Percentiles rank a stretch among this genome's conserved stretches.
These are phyloP conservation scores for Poecile atricapillus DNA, from an alignment of 2,113 vertebrate genomes.

Conservation along the genomic window DNA sequence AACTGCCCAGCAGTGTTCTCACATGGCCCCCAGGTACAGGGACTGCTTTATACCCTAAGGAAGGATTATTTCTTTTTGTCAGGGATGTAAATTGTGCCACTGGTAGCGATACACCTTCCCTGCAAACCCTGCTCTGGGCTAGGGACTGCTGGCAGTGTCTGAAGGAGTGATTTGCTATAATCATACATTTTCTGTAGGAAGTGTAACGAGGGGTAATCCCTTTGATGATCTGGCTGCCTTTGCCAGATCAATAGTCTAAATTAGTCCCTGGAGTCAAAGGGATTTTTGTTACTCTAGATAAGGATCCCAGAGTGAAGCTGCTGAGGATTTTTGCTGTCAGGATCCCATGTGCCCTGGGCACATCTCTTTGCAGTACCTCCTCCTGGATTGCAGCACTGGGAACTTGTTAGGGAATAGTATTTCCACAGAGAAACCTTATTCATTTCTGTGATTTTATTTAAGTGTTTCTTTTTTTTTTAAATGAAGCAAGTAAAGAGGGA, in stretches of 20 bases:
- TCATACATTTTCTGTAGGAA: background rate
- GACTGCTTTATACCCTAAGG: background rate
- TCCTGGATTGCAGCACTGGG: background rate
- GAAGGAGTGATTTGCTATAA: background rate
- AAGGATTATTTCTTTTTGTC: background rate
- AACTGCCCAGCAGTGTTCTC: background rate
- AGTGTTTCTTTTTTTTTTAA: background rate
- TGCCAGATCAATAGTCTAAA: background rate
- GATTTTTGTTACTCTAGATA: background rate
- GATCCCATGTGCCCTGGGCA: background rate
- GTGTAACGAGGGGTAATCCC: background rate
- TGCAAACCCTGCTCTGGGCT: background rate
- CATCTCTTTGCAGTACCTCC: background rate
- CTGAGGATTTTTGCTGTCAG: background rate
- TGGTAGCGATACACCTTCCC: background rate
- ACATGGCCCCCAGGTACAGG: background rate
- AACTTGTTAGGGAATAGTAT: background rate
- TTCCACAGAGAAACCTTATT: background rate
- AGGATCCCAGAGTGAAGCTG: background rate
- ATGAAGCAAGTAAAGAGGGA: background rate
- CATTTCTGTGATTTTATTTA: background rate
- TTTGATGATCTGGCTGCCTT: background rate
- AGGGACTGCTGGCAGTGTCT: background rate
- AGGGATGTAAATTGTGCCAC: background rate
- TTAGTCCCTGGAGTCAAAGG: background rate